Conservation (phyloP, 2,888 invertebrate species). For the Darwinula stevensoni region DNA sequence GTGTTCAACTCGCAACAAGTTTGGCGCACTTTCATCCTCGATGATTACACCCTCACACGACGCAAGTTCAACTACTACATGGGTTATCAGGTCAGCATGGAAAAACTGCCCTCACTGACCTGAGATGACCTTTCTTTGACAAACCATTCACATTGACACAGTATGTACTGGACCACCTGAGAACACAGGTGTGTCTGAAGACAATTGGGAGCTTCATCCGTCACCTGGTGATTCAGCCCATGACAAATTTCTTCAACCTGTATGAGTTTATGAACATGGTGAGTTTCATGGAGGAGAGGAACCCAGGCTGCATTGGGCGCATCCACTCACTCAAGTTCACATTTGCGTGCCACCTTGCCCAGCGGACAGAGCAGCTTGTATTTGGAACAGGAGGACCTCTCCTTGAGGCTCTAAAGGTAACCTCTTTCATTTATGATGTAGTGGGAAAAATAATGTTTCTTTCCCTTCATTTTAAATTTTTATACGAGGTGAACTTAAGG, state of each 20-base stretch:
- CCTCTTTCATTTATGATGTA: too few species aligned
- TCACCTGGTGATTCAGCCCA: constrained; percentile 34
- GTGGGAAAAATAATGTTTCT: background rate
- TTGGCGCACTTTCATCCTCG: constrained; percentile 41
- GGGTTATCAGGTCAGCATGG: constrained; percentile 33
- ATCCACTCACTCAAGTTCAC: constrained; percentile 31
- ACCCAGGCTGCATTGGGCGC: constrained; percentile 11
- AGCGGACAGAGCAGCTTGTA: constrained; percentile 22
- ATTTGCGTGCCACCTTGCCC: constrained; percentile 40
- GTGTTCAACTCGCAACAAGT: constrained; percentile 38
- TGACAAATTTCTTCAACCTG: constrained; percentile 44
- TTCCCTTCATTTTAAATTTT: background rate
- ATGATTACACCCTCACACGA: constrained; percentile 38
- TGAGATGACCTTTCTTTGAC: constrained; percentile 3
- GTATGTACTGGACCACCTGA: constrained; percentile 37
- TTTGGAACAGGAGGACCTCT: constrained; percentile 49
- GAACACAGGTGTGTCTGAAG: constrained; percentile 35
- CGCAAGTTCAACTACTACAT: constrained; percentile 46
- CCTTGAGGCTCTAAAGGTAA: constrained; percentile 26
- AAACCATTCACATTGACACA: constrained; percentile 19
- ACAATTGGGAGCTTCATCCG: constrained; percentile 33
- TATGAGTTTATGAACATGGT: constrained; percentile 55
- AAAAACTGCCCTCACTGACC: background rate
- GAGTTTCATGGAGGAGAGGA: constrained; percentile 35
- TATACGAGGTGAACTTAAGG: too few species aligned